Base-by-base conservation (phyloP, 2,113 vertebrate genomes). In the Labeo rohita region DNA sequence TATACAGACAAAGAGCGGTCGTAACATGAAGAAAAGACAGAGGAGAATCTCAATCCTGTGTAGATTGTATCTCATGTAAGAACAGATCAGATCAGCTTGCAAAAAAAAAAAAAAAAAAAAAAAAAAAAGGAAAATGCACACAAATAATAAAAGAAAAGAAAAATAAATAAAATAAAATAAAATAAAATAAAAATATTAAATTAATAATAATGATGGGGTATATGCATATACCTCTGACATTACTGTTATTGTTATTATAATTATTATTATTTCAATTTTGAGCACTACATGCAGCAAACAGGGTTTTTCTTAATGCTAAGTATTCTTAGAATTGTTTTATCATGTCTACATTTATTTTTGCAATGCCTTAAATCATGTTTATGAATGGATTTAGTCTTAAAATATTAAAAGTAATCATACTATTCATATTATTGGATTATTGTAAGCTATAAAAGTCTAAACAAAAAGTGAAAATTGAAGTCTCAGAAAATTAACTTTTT, bases 1-100 rank as follows among this genome's bases (percentile, higher is more conserved):
- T 63, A 23, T 65, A 70, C 52, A 80, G 47, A 65, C 43, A 61
- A 54, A 84, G 10, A 75, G 65, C 43, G 23, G 47, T 86, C 56
- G 16, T 59, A 45, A 45, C 43, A 77, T 36, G 15, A 80, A 45
- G 23, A 56, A 87, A 68, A 70, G 8, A 54, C 36, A 74, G 18
- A 77, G 56, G 47, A 12, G 39, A 66, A 77, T 45, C 39, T 45
- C 18, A 21, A 21, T 73, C 4, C 39, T 45, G 39, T n/a, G 18
- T 73, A 73, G 39, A 73, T 45, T 45, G 16, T 2, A 45, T 73
- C 9, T 61, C 56, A 61, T n/a, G 21, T n/a, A 61, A 61, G 18
- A 59, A 56, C 16, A 18, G 16, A 56, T n/a, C 8, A 21, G 7
- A n/a, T 61, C 56, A 9, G 56, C 8, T 0, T 9, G 56, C 18